Evolutionary conservation across 2,888 invertebrate genomes (phyloP).

Genomic region (Drosophila fungiperda): DNA sequence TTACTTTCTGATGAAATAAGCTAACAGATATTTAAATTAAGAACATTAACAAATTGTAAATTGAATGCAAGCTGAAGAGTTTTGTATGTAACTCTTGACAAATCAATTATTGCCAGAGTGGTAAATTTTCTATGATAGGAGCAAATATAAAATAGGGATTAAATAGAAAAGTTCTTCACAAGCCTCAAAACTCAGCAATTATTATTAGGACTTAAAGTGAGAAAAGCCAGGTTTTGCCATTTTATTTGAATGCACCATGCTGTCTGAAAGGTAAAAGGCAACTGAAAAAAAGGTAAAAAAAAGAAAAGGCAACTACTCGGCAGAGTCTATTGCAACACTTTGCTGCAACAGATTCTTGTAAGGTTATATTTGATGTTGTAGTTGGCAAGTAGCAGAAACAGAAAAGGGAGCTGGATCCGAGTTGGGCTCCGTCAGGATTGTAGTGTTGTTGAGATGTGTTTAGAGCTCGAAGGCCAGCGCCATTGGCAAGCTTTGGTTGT

Average conservation of each 20-base stretch:
- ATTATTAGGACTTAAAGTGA: not conserved
- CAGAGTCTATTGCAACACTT: not conserved
- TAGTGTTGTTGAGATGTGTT: not conserved
- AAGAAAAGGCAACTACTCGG: conserved; percentile 8
- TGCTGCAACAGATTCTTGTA: conserved; percentile 45
- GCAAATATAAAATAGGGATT: not conserved
- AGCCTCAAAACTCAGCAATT: too few species aligned
- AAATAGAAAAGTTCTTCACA: not conserved
- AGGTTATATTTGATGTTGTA: conserved; percentile 24
- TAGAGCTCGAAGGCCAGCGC: conserved; percentile 7
- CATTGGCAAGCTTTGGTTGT: conserved; percentile 64
- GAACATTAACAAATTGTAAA: not conserved
- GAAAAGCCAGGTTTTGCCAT: conserved; percentile 5
- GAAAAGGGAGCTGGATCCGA: not conserved
- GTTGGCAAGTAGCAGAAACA: conserved; percentile 24
- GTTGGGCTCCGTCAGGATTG: conserved; percentile 2
- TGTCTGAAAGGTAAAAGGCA: conserved; percentile 20
- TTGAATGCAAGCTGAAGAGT: not conserved
- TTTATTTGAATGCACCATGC: conserved; percentile 18
- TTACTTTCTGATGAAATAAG: not conserved
- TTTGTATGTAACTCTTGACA: not conserved
- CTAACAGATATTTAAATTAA: not conserved
- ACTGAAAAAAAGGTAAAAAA: conserved; percentile 16
- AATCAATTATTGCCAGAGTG: not conserved
- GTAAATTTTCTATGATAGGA: not conserved